These are phyloP conservation scores for Eriocheir sinensis DNA, from an alignment of 1,140 invertebrate species.

Conservation along the genomic window DNA sequence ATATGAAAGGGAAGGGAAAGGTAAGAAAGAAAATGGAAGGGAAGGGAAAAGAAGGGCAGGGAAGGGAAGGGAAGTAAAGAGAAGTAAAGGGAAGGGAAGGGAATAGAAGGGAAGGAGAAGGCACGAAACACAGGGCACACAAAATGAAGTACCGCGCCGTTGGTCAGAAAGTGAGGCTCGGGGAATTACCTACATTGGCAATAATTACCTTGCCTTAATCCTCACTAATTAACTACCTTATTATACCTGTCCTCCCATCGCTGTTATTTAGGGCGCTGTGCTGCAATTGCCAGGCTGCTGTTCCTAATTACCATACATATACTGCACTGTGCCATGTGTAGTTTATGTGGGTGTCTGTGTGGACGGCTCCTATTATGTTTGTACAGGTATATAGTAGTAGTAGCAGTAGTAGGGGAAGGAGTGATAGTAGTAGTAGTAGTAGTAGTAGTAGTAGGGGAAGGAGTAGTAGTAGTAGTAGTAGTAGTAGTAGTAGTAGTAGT, in stretches of 20 bases:
- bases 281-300: not conserved
- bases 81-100: not conserved
- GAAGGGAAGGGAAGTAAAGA: not conserved
- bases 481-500: no score
- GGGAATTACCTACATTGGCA: not conserved
- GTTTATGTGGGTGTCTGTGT: no score
- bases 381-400: no score
- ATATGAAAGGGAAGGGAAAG: not conserved
- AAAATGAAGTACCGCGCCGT: not conserved
- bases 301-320: not conserved
- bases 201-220: constrained; percentile 16
- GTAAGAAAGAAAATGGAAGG: not conserved
- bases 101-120: not conserved
- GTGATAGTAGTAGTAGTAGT: no score
- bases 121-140: not conserved
- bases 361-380: no score
- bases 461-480: no score
- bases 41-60: not conserved
- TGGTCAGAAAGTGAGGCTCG: not conserved
- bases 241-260: not conserved
- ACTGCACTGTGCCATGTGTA: no score
- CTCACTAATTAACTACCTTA: constrained; percentile 17
- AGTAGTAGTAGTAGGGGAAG: no score
- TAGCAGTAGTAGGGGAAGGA: no score
- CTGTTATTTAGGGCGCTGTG: not conserved